Evolutionary conservation across 2,888 invertebrate species (phyloP), one percentile per base, ranked within the genome.

Genomic region (Lithophane socia): DNA sequence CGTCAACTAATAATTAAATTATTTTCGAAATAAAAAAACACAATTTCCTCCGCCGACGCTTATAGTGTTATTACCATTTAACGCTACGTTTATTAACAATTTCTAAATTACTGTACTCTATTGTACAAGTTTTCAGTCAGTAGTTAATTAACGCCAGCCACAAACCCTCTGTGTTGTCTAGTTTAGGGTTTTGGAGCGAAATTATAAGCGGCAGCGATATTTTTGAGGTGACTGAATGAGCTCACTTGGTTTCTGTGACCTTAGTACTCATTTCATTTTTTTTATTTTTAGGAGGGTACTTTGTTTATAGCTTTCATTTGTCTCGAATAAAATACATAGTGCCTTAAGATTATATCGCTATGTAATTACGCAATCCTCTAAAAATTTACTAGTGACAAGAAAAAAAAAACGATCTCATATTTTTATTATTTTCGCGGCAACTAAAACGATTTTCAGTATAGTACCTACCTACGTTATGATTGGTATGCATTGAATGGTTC

Each of bases 141-240:
- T 92, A 94, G 95, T 95, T 95, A 95, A 95, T 95, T 95, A 95
- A 94, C 92, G 92, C 87, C 89, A 92, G 92, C 94, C 95, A 89
- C 94, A 93, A 87, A 90, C 91, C 92, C 91, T 92, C 91, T 92
- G 90, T 91, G 91, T 91, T 93, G 92, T 93, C 93, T 90, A 88
- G 85, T 87, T 90, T 84, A 79, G 75, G 87, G 70, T 75, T 85
- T 84, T 79, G 83, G 80, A 42, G 58, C 56, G 72, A 88, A 79
- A 69, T 29, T 66, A 81, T 37, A 82, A 83, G 84, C 80, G 80
- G 9, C 0, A 80, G 88, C 84, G 88, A 60, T 58, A 78, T 65
- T 72, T n/a, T 16, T 61, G 3, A 76, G 13, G 54, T 42, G 24
- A 44, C 63, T 29, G 29, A 52, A 47, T 37, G 18, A 61, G 16